phyloP scores from a whole-genome alignment of 2,113 vertebrate species.

The Cyrtonyx montezumae region DNA sequence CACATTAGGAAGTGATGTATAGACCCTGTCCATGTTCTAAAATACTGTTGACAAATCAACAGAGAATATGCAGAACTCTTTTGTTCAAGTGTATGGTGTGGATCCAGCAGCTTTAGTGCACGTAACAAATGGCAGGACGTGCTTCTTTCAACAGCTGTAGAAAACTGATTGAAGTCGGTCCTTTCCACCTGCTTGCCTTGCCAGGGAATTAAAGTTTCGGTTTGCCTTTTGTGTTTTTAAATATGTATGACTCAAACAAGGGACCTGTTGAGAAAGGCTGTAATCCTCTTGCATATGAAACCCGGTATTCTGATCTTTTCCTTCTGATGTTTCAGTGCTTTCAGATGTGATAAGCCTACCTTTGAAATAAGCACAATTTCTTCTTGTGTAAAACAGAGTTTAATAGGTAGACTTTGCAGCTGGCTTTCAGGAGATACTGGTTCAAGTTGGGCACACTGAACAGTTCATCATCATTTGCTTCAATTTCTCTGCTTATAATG shows the following conservation, averaged over 20 bases:
- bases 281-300: not conserved
- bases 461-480: not conserved
- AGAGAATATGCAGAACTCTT: not conserved
- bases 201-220: conserved; percentile 13
- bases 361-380: not conserved
- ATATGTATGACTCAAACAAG: conserved; percentile 38
- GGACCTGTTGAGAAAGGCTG: not conserved
- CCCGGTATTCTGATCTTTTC: not conserved
- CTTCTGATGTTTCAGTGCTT: not conserved
- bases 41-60: not conserved
- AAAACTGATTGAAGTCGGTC: not conserved
- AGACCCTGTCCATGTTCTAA: not conserved
- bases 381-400: not conserved
- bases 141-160: conserved; percentile 16
- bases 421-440: not conserved
- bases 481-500: not conserved
- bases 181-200: not conserved
- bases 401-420: not conserved
- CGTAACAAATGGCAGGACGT: not conserved
- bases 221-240: conserved; percentile 31
- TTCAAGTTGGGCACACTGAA: not conserved
- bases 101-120: not conserved
- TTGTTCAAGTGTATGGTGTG: not conserved
- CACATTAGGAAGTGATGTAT: not conserved
- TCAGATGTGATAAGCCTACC: conserved; percentile 8